Base-by-base conservation (phyloP, 2,888 invertebrate genomes). In the Ischnura elegans region DNA sequence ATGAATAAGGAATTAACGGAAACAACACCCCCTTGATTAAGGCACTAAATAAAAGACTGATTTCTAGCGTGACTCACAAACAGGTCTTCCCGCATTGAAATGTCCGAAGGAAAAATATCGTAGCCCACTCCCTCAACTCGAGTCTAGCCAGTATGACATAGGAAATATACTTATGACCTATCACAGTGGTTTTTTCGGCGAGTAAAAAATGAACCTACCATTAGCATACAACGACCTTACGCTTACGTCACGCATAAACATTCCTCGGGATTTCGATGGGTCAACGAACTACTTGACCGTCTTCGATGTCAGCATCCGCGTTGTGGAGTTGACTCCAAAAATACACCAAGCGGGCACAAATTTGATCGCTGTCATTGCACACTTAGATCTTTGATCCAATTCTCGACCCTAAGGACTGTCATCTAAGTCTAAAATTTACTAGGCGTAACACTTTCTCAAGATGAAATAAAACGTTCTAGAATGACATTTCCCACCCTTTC, bases 161-260 rank as follows among this genome's bases (percentile, higher is more conserved):
- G 19, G 51, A 51, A 51, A 51, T 8, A 51, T 21, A 51, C 19
- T 47, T 4, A 19, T 36, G n/a, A 51, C 87, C n/a, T 51, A 36
- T 51, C 8, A 29, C 13, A 5, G 66, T 4, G 36, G 66, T 76
- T 29, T 4, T 29, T 76, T n/a, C 66, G 66, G 66, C 36, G 29
- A 76, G 29, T 36, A 76, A 76, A 76, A 76, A 29, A 29, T 29
- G 66, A n/a, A 76, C 21, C n/a, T 6, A 25, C 66, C 66, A 29
- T 76, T 76, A 29, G 13, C 36, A 36, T 86, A 46, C 43, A n/a
- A 43, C 25, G 43, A 25, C 16, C 25, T 46, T 45, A 45, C 25
- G 19, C 66, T 86, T 43, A 25, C 86, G 86, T 86, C 86, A 86
- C 45, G 10, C 86, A 86, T 86, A 43, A 86, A 86, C 86, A 86